Percentiles rank a stretch among this genome's conserved stretches.
These are phyloP conservation scores for Podargus strigoides DNA, from an alignment of 2,797 vertebrate genomes.

Conservation along the genomic window DNA sequence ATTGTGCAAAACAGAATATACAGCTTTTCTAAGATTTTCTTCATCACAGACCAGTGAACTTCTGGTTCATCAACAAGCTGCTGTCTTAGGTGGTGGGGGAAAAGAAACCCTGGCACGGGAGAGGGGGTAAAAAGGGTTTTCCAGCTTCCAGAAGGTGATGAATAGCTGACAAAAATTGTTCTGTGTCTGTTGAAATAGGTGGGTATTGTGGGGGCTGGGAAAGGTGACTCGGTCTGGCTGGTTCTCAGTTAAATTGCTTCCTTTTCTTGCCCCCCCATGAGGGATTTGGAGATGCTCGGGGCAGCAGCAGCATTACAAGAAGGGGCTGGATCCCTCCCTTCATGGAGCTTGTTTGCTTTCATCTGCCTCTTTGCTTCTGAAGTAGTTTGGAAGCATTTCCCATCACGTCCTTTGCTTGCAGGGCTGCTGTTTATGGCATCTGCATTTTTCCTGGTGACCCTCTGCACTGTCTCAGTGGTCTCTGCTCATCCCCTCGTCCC, in stretches of 20 bases:
- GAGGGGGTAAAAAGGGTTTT: fast-evolving
- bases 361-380: background rate
- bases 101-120: background rate
- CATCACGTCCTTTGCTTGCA: background rate
- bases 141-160: background rate
- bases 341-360: background rate
- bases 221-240: background rate
- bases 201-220: fast-evolving
- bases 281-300: background rate
- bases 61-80: background rate
- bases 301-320: background rate
- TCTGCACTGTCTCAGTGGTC: background rate
- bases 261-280: background rate
- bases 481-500: background rate
- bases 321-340: background rate
- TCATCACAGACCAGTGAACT: background rate
- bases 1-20: background rate
- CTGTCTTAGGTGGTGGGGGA: background rate
- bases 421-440: background rate
- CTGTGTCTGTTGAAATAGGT: background rate
- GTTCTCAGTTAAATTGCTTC: background rate
- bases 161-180: background rate
- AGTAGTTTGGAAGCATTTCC: background rate
- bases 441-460: background rate
- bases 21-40: background rate